These are phyloP conservation scores for Hippotragus niger DNA, from an alignment of 2,113 vertebrate species.

Conservation along the genomic window DNA sequence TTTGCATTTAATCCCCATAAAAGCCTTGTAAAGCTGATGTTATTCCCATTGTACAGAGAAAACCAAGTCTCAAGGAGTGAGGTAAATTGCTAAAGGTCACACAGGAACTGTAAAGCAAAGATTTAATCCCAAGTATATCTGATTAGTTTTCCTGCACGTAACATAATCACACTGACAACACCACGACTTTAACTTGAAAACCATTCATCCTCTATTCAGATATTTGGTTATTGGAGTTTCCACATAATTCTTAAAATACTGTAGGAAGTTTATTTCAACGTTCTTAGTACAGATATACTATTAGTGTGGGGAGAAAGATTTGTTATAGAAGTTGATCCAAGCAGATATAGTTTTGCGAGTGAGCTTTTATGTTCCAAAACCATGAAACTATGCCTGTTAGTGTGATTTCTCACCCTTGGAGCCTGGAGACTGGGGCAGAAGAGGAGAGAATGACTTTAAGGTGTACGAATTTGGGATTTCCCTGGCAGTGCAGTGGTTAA, in stretches of 20 bases:
- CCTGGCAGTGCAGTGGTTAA: background rate
- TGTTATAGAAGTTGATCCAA: constrained; percentile 21
- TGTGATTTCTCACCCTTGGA: constrained; percentile 3
- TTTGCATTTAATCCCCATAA: background rate
- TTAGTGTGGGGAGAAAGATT: background rate
- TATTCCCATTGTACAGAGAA: background rate
- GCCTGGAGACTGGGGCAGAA: background rate
- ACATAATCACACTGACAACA: background rate
- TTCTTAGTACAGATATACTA: background rate
- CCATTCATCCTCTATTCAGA: background rate
- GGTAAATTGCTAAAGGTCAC: background rate
- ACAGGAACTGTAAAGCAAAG: background rate
- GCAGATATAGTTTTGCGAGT: constrained; percentile 41
- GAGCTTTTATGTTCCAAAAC: constrained; percentile 13
- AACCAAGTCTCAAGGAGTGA: background rate
- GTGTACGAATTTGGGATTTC: background rate
- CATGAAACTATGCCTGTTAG: background rate
- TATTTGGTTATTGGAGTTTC: background rate
- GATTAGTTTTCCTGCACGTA: background rate
- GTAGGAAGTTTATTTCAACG: background rate
- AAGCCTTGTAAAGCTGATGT: background rate
- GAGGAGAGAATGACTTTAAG: background rate
- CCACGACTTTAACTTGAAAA: background rate
- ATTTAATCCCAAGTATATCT: background rate
- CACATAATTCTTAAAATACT: background rate